A percentile compares a stretch with the other conserved stretches of the same genome.
These are phyloP conservation scores for Allacma fusca DNA, from an alignment of 2,888 invertebrate genomes.

Conservation along the genomic window DNA sequence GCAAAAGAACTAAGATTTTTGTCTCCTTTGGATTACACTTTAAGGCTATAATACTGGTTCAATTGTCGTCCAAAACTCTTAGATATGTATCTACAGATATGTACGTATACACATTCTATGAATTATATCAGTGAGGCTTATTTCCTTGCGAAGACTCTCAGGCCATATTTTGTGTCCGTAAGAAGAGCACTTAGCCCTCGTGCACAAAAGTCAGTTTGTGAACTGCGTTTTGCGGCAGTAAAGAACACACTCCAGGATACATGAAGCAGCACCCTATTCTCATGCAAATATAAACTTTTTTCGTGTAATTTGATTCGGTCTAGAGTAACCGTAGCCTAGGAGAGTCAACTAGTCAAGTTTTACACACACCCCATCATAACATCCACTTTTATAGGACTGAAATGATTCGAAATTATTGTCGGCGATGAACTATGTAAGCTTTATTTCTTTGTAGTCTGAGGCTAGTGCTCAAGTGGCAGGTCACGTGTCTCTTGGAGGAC, in stretches of 20 bases:
- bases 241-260: neutral
- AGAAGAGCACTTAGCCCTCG: too few species aligned
- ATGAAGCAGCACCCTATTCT: neutral
- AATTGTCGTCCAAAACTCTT: too few species aligned
- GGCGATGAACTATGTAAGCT: neutral
- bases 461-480: constrained; percentile 19
- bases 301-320: constrained; percentile 20
- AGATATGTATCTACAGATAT: too few species aligned
- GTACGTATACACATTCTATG: too few species aligned
- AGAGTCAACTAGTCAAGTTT: neutral
- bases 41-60: neutral
- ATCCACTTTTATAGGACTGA: neutral
- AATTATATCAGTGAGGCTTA: too few species aligned
- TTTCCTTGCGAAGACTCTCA: too few species aligned
- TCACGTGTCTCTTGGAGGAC: constrained; percentile 34
- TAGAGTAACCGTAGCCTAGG: neutral
- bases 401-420: neutral
- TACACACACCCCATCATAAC: neutral
- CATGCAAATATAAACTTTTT: constrained; percentile 7
- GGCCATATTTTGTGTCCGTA: too few species aligned
- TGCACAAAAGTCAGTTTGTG: too few species aligned
- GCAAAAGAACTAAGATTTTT: neutral
- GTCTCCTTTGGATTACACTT: neutral
- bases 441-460: neutral
- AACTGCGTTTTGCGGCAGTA: neutral